These are phyloP conservation scores for Venusia cambrica DNA, from an alignment of 2,888 invertebrate species.

Conservation along the genomic window DNA sequence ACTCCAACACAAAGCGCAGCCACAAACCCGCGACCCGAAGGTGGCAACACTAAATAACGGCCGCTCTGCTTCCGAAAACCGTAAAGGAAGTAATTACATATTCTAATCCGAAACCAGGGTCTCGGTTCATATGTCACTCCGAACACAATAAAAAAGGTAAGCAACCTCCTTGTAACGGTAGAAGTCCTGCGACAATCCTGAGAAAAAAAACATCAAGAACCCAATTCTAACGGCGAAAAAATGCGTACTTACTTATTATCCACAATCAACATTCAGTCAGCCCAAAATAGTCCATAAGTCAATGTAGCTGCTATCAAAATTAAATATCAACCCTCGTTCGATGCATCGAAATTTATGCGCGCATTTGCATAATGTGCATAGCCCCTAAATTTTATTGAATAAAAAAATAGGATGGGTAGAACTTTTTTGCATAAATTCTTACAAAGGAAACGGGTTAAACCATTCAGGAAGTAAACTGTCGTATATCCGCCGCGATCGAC, in stretches of 20 bases:
- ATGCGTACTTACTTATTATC: constrained; percentile 68
- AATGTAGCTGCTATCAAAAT: constrained; percentile 34
- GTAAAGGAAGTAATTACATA: constrained; percentile 81
- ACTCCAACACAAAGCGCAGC: constrained; percentile 36
- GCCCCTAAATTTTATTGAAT: constrained; percentile 80
- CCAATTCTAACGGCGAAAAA: no score
- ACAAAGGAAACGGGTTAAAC: constrained; percentile 81
- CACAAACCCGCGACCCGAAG: constrained; percentile 40
- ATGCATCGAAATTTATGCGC: constrained; percentile 76
- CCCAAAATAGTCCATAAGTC: constrained; percentile 40
- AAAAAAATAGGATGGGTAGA: constrained; percentile 82
- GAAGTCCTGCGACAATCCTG: constrained; percentile 58
- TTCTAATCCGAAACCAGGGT: constrained; percentile 72
- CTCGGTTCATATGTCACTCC: constrained; percentile 77
- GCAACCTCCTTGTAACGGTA: constrained; percentile 69
- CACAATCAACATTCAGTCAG: constrained; percentile 37
- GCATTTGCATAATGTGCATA: constrained; percentile 82
- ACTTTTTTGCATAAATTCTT: constrained; percentile 81
- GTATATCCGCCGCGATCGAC: constrained; percentile 58
- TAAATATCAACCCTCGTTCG: constrained; percentile 36
- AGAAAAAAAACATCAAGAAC: constrained; percentile 73
- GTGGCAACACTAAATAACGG: constrained; percentile 58
- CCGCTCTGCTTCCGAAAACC: constrained; percentile 73
- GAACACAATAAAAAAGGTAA: constrained; percentile 65
- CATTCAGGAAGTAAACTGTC: constrained; percentile 77